Evolutionary conservation across 1,140 invertebrate genomes (phyloP).

Genomic region (Lepidurus arcticus): DNA sequence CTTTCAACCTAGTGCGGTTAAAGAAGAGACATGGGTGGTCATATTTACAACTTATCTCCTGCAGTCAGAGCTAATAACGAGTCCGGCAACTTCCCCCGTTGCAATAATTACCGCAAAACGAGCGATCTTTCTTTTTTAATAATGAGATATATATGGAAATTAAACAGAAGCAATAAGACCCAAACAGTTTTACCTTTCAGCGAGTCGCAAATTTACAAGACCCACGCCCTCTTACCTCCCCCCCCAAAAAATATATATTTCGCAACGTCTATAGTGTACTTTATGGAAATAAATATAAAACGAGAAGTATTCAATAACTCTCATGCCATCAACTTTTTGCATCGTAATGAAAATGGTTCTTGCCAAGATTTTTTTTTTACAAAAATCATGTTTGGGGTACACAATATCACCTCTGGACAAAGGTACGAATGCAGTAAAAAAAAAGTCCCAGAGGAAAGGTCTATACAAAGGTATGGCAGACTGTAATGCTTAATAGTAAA

Average conservation of each 20-base stretch:
- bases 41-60: neutral
- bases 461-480: too few species aligned
- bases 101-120: too few species aligned
- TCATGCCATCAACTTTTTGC: neutral
- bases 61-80: too few species aligned
- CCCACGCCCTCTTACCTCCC: conserved; percentile 8
- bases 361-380: too few species aligned
- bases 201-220: neutral
- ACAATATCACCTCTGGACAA: neutral
- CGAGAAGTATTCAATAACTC: neutral
- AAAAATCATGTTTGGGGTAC: neutral
- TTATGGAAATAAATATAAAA: neutral
- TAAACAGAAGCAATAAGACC: neutral
- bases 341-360: neutral
- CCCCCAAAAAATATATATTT: neutral
- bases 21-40: neutral
- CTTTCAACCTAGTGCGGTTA: neutral
- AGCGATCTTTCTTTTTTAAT: too few species aligned
- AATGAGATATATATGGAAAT: neutral
- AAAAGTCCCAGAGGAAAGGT: too few species aligned
- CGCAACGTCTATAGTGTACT: neutral
- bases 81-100: too few species aligned
- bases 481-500: too few species aligned
- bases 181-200: neutral
- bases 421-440: too few species aligned